Conservation (phyloP, 1,140 invertebrate species). For the Zaprionus ghesquierei region DNA sequence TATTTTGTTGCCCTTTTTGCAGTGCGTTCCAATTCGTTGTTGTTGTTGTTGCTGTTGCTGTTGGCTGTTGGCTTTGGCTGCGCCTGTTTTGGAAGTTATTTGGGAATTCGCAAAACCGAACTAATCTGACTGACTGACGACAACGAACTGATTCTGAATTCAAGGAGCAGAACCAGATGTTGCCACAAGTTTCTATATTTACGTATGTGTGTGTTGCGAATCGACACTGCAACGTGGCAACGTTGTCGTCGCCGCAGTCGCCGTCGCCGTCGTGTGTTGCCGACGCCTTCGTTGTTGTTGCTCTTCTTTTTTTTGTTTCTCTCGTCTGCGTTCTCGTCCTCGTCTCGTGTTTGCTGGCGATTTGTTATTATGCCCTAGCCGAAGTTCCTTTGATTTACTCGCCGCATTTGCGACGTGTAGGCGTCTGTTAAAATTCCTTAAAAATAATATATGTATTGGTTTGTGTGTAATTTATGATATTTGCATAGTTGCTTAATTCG, state of each 20-base stretch:
- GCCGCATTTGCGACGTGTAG: not conserved
- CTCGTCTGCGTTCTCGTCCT: conserved; percentile 20
- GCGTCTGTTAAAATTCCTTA: too few relatives aligned
- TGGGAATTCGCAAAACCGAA: conserved; percentile 59
- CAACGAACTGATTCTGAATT: conserved; percentile 69
- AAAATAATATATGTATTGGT: too few relatives aligned
- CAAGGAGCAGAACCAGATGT: conserved; percentile 72
- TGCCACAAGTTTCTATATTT: conserved; percentile 50
- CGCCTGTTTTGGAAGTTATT: conserved; percentile 45
- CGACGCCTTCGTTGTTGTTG: conserved; percentile 36
- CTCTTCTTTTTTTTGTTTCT: conserved; percentile 23
- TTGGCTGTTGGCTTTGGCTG: conserved; percentile 37
- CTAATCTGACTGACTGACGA: conserved; percentile 75
- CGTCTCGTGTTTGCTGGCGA: conserved; percentile 13
- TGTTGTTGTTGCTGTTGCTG: conserved; percentile 18
- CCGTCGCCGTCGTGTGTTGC: conserved; percentile 33
- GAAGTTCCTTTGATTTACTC: not conserved
- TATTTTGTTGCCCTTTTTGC: conserved; percentile 15
- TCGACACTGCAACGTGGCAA: conserved; percentile 69
- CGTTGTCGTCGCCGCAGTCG: conserved; percentile 32
- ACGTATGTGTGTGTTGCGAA: conserved; percentile 45
- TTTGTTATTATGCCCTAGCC: conserved; percentile 11
- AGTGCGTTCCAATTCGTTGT: conserved; percentile 46
- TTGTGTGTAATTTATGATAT: too few relatives aligned
- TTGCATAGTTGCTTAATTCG: not conserved